A percentile compares a stretch with the other conserved stretches of the same genome.
These are phyloP conservation scores for Synanceia verrucosa DNA, from an alignment of 2,797 vertebrate species.

Conservation along the genomic window DNA sequence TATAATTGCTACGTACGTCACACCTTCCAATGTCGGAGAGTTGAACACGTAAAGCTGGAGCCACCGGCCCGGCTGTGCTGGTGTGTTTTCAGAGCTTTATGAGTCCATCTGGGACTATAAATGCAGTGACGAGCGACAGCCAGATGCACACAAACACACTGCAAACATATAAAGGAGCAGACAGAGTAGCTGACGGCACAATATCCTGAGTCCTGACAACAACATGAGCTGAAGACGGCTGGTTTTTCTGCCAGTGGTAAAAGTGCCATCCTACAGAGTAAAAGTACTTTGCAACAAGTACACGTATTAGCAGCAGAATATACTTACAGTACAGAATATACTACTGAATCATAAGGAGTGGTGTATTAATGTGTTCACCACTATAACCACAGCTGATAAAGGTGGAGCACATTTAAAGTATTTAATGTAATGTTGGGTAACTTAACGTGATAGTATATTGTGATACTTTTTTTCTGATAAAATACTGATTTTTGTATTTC, in stretches of 20 bases:
- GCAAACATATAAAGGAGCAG: background rate
- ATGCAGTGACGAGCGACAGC: background rate
- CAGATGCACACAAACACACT: conserved; percentile 9
- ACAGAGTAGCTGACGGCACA: background rate
- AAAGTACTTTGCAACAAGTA: too few species aligned
- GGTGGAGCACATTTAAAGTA: too few species aligned
- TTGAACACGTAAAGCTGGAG: background rate
- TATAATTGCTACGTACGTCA: conserved; percentile 4
- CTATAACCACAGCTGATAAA: too few species aligned
- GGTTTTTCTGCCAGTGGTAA: conserved; percentile 12
- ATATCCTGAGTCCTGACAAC: background rate
- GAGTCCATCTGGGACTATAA: background rate
- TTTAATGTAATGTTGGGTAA: too few species aligned
- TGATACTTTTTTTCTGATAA: too few species aligned
- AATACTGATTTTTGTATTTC: too few species aligned
- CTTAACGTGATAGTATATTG: too few species aligned
- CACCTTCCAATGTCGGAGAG: background rate
- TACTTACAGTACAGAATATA: too few species aligned
- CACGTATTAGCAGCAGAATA: too few species aligned
- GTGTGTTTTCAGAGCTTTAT: conserved; percentile 6
- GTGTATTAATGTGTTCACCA: too few species aligned
- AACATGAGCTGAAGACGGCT: background rate
- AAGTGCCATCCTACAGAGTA: too few species aligned
- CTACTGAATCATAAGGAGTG: too few species aligned
- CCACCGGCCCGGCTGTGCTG: background rate